Percentiles rank a stretch among this genome's conserved stretches.
Conservation (phyloP, 2,113 vertebrate genomes). For the Chaenogobius annularis region DNA sequence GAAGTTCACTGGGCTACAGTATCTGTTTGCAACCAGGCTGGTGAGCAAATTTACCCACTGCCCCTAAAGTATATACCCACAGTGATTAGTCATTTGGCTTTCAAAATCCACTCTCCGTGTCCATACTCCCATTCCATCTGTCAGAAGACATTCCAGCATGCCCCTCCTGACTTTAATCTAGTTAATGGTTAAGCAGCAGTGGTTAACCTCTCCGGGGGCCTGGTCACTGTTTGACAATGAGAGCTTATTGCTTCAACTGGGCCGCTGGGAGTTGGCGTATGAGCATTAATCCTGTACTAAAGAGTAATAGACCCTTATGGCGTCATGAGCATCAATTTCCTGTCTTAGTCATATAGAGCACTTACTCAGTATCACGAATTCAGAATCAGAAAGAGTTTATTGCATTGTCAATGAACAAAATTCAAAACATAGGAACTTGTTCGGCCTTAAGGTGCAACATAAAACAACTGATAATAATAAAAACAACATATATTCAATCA, state of each 20-base stretch:
- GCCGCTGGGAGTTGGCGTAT: slow-evolving; percentile 48
- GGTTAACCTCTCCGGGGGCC: slow-evolving; percentile 64
- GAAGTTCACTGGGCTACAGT: slow-evolving; percentile 52
- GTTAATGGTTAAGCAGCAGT: slow-evolving; percentile 75
- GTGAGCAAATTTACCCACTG: slow-evolving; percentile 20
- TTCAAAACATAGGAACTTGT: too few species aligned
- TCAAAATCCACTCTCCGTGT: slow-evolving; percentile 34
- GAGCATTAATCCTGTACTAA: slow-evolving; percentile 58
- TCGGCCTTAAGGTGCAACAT: too few species aligned
- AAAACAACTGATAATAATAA: too few species aligned
- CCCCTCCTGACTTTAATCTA: slow-evolving; percentile 60
- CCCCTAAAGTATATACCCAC: slow-evolving; percentile 11
- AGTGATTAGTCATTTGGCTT: slow-evolving; percentile 22
- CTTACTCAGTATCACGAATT: too few species aligned
- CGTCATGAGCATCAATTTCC: too few species aligned
- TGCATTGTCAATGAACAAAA: too few species aligned
- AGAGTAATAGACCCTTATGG: slow-evolving; percentile 26
- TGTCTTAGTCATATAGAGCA: too few species aligned
- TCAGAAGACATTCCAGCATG: slow-evolving; percentile 45
- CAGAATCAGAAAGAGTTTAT: too few species aligned
- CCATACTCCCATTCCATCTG: slow-evolving; percentile 41
- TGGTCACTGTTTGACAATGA: slow-evolving; percentile 74
- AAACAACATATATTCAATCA: too few species aligned
- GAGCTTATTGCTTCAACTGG: slow-evolving; percentile 61
- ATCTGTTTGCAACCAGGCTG: slow-evolving; percentile 21